These are phyloP conservation scores for Xestobium rufovillosum DNA, from an alignment of 2,888 invertebrate genomes.

Conservation along the genomic window DNA sequence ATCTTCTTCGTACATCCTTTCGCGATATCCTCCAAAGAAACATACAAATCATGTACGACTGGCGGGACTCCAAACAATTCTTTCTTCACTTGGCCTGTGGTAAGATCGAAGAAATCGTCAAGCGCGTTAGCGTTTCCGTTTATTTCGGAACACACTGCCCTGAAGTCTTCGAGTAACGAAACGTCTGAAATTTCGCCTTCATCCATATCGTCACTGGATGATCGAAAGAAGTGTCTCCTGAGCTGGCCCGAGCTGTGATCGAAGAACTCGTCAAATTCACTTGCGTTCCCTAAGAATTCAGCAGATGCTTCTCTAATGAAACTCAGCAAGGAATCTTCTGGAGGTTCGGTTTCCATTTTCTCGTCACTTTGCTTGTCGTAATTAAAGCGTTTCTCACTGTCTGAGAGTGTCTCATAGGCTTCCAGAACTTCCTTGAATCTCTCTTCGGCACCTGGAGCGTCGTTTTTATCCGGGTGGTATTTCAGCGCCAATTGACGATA, in stretches of 20 bases:
- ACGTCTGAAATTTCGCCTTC: constrained; percentile 66
- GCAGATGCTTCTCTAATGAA: constrained; percentile 96
- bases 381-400: constrained; percentile 91
- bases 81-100: constrained; percentile 54
- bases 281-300: constrained; percentile 88
- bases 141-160: constrained; percentile 95
- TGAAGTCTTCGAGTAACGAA: constrained; percentile 90
- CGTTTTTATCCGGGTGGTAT: constrained; percentile 99
- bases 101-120: constrained; percentile 76
- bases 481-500: constrained; percentile 94
- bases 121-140: constrained; percentile 92
- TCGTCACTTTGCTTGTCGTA: constrained; percentile 92
- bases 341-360: constrained; percentile 74
- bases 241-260: constrained; percentile 59
- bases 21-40: constrained; percentile 87
- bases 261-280: constrained; percentile 91
- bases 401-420: constrained; percentile 95
- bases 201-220: constrained; percentile 53
- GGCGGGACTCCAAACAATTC: constrained; percentile 66
- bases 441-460: constrained; percentile 88
- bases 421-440: constrained; percentile 95
- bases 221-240: constrained; percentile 56
- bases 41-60: constrained; percentile 87
- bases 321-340: constrained; percentile 73
- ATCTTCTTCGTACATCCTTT: constrained; percentile 95